These are phyloP conservation scores for Stigmatopora argus DNA, from an alignment of 2,113 vertebrate species.

Conservation along the genomic window DNA sequence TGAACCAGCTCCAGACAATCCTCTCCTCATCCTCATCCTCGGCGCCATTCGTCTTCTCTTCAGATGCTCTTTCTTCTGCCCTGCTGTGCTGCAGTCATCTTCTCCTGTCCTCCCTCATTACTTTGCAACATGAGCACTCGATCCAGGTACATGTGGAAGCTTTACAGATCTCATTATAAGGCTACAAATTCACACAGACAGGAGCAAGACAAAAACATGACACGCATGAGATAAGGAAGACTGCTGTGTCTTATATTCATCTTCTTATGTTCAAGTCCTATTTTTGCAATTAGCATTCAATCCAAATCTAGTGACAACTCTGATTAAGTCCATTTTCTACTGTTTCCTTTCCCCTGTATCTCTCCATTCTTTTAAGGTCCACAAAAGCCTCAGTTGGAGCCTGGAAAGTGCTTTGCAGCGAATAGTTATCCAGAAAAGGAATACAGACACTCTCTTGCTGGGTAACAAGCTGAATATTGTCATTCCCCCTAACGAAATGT, in stretches of 20 bases:
- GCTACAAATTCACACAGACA: conserved; percentile 22
- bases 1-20: conserved; percentile 80
- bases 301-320: conserved; percentile 23
- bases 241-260: neutral
- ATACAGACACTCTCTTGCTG: conserved; percentile 71
- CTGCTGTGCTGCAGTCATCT: conserved; percentile 81
- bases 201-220: conserved; percentile 22
- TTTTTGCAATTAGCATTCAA: conserved; percentile 10
- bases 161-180: conserved; percentile 34
- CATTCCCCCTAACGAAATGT: conserved; percentile 13
- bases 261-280: neutral
- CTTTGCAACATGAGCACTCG: conserved; percentile 74
- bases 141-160: conserved; percentile 74
- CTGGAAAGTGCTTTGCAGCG: conserved; percentile 73
- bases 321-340: conserved; percentile 2
- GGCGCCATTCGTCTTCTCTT: conserved; percentile 37
- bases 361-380: conserved; percentile 71
- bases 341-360: neutral
- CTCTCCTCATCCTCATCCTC: conserved; percentile 55
- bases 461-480: conserved; percentile 64
- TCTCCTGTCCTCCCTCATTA: conserved; percentile 76
- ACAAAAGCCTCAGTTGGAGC: conserved; percentile 76
- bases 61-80: conserved; percentile 36
- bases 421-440: conserved; percentile 75
- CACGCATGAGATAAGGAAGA: neutral